Evolutionary conservation across 2,888 invertebrate species (phyloP).

Genomic region (Pyrocoelia pectoralis): DNA sequence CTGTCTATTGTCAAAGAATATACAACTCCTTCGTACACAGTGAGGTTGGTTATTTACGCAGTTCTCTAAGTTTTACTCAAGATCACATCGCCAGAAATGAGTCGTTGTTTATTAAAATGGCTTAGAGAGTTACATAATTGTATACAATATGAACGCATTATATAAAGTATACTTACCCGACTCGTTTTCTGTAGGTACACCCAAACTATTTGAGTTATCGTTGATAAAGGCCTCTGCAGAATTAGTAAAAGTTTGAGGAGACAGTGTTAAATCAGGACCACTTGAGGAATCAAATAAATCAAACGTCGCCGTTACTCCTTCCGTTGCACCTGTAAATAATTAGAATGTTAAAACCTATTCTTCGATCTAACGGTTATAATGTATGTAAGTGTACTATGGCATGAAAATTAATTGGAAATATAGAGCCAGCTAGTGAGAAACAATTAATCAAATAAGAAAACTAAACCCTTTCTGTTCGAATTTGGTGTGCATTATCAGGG

Average conservation of each 20-base stretch:
- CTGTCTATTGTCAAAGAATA: too few species aligned
- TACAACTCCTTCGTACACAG: too few species aligned
- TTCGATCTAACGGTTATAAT: neutral
- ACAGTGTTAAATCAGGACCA: constrained; percentile 68
- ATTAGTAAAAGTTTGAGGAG: constrained; percentile 70
- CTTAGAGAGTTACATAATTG: too few species aligned
- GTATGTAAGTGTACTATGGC: too few species aligned
- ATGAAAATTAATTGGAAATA: neutral
- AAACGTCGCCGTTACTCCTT: constrained; percentile 59
- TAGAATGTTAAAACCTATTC: constrained; percentile 11
- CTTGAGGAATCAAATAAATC: constrained; percentile 69
- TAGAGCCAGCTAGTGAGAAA: too few species aligned
- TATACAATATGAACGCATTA: too few species aligned
- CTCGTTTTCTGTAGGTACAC: constrained; percentile 67
- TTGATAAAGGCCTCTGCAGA: constrained; percentile 71
- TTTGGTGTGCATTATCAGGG: neutral
- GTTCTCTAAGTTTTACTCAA: too few species aligned
- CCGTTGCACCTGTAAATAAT: constrained; percentile 51
- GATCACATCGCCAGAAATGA: too few species aligned
- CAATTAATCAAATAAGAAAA: neutral
- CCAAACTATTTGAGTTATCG: constrained; percentile 70
- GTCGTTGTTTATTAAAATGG: too few species aligned
- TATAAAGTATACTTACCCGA: constrained; percentile 59
- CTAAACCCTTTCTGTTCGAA: neutral
- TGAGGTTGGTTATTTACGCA: too few species aligned